These are phyloP conservation scores for Periparus ater DNA, from an alignment of 2,797 vertebrate species.

Conservation along the genomic window DNA sequence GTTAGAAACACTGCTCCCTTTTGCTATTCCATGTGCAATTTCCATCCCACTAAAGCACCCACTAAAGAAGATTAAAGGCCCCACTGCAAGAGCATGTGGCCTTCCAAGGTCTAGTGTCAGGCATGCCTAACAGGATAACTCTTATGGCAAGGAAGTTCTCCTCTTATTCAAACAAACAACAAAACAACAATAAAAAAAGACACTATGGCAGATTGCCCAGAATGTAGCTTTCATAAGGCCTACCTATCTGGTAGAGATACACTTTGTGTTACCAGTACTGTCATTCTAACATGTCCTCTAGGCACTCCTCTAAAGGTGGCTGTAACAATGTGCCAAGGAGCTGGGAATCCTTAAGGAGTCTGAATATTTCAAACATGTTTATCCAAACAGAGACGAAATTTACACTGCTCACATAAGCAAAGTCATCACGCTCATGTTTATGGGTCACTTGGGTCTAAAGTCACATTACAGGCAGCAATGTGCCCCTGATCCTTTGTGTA, in stretches of 20 bases:
- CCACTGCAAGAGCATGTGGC: neutral
- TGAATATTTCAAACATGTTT: neutral
- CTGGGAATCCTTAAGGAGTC: neutral
- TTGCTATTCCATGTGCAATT: neutral
- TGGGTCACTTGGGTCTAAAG: neutral
- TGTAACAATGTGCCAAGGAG: neutral
- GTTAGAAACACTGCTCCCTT: neutral
- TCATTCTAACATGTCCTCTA: neutral
- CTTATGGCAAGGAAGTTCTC: neutral
- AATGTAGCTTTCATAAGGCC: neutral
- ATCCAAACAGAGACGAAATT: neutral
- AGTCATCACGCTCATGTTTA: neutral
- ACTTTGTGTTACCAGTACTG: neutral
- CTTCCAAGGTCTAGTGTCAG: neutral
- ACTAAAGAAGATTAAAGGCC: neutral
- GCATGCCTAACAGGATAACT: neutral
- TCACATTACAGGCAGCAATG: neutral
- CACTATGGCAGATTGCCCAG: neutral
- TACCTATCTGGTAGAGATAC: neutral
- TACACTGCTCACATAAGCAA: neutral
- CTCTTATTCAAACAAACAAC: neutral
- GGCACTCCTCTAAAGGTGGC: neutral
- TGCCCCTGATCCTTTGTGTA: neutral
- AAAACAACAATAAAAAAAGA: accelerated
- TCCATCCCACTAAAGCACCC: neutral